A percentile compares a stretch with the other conserved stretches of the same genome.
phyloP scores from a whole-genome alignment of 2,797 vertebrate species.

The Naso thynnoides region DNA sequence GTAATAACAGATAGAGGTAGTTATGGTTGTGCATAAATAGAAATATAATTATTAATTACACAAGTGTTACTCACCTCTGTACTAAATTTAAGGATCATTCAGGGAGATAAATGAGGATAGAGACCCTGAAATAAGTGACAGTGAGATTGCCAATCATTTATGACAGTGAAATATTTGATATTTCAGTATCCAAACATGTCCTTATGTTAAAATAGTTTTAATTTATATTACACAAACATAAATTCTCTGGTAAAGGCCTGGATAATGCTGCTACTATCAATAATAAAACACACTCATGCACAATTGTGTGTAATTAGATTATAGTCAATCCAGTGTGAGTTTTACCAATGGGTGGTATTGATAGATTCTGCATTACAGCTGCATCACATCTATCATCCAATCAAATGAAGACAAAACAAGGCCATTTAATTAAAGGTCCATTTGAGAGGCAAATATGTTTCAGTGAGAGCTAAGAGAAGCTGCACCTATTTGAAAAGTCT shows the following conservation, averaged over 20 bases:
- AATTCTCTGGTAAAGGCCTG: neutral
- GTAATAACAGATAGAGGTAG: conserved; percentile 7
- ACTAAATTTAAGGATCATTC: neutral
- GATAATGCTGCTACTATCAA: conserved; percentile 1
- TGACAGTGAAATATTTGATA: neutral
- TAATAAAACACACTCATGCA: conserved; percentile 9
- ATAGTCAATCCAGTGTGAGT: neutral
- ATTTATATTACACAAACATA: neutral
- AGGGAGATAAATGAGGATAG: neutral
- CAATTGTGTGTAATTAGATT: conserved; percentile 24
- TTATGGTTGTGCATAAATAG: conserved; percentile 16
- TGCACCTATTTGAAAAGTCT: too few relatives aligned
- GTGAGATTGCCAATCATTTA: neutral
- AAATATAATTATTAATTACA: conserved; percentile 15
- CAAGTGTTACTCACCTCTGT: conserved; percentile 5
- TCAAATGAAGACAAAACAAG: too few relatives aligned
- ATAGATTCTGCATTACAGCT: too few relatives aligned
- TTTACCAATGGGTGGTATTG: too few relatives aligned
- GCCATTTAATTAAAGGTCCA: too few relatives aligned
- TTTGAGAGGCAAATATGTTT: too few relatives aligned
- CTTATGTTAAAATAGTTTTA: neutral
- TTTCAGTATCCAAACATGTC: neutral
- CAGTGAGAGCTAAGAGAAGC: too few relatives aligned
- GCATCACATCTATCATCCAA: too few relatives aligned
- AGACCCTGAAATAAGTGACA: neutral